Evolutionary conservation across 2,888 invertebrate genomes (phyloP).

Genomic region (Odontocerum albicorne): DNA sequence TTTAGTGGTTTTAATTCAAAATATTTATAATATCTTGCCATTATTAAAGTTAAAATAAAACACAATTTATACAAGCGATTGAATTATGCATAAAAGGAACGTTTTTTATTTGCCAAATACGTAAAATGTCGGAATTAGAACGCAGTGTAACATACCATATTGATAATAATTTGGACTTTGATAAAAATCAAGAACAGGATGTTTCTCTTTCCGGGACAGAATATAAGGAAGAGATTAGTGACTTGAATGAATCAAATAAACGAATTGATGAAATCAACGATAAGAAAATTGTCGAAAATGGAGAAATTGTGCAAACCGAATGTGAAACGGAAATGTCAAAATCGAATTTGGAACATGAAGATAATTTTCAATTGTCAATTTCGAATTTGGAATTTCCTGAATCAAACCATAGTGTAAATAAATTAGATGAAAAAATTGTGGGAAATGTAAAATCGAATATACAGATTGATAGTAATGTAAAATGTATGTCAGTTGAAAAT

Average conservation of each 20-base stretch:
- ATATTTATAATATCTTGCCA: background rate
- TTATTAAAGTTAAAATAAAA: background rate
- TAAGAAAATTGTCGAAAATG: background rate
- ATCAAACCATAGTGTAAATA: too few relatives aligned
- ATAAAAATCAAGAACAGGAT: slow-evolving; percentile 17
- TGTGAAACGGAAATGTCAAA: background rate
- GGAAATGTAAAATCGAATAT: background rate
- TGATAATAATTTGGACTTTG: slow-evolving; percentile 16
- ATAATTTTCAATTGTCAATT: background rate
- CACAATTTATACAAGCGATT: background rate
- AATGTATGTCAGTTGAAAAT: background rate
- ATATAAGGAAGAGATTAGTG: background rate
- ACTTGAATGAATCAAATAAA: background rate
- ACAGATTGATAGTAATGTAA: background rate
- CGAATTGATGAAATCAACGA: background rate
- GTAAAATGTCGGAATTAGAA: slow-evolving; percentile 18
- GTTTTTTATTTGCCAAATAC: background rate
- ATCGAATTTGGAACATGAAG: slow-evolving; percentile 4
- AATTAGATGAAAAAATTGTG: background rate
- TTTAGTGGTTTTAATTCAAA: background rate
- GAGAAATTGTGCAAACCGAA: background rate
- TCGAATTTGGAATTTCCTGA: too few relatives aligned
- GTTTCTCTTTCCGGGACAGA: background rate
- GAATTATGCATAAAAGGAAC: background rate
- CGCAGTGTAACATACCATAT: slow-evolving; percentile 13